Evolutionary conservation across 2,888 invertebrate species (phyloP).

Genomic region (Ennomos fuscantarius): DNA sequence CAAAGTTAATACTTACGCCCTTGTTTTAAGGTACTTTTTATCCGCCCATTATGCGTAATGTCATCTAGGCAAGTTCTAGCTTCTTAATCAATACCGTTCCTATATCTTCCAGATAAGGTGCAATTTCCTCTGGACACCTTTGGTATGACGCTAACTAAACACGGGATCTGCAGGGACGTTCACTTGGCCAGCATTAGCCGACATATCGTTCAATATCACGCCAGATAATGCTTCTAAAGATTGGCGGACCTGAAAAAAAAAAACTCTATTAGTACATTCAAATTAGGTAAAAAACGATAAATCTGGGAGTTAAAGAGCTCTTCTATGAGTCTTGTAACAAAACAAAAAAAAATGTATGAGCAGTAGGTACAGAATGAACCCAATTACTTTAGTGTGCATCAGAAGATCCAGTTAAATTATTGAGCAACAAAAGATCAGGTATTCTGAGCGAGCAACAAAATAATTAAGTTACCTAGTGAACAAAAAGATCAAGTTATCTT

Average conservation of each 20-base stretch:
- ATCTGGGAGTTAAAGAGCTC: too few relatives aligned
- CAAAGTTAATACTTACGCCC: background rate
- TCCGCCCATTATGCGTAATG: background rate
- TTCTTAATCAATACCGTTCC: constrained; percentile 4
- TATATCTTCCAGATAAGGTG: constrained; percentile 11
- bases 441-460: too few relatives aligned
- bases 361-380: too few relatives aligned
- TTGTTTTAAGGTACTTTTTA: constrained; percentile 6
- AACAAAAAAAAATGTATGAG: too few relatives aligned
- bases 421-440: too few relatives aligned
- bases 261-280: background rate
- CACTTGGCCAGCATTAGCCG: constrained; percentile 38
- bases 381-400: too few relatives aligned
- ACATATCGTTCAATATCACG: constrained; percentile 82
- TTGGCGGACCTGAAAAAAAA: constrained; percentile 88
- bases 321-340: too few relatives aligned
- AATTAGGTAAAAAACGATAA: too few relatives aligned
- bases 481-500: too few relatives aligned
- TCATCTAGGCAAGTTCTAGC: background rate
- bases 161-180: constrained; percentile 68
- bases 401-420: too few relatives aligned
- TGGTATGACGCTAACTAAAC: constrained; percentile 67
- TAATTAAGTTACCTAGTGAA: too few relatives aligned
- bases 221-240: constrained; percentile 92
- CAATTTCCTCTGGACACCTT: constrained; percentile 6